Conservation (phyloP, 2,888 invertebrate species). For the Caenorhabditis plicata region DNA sequence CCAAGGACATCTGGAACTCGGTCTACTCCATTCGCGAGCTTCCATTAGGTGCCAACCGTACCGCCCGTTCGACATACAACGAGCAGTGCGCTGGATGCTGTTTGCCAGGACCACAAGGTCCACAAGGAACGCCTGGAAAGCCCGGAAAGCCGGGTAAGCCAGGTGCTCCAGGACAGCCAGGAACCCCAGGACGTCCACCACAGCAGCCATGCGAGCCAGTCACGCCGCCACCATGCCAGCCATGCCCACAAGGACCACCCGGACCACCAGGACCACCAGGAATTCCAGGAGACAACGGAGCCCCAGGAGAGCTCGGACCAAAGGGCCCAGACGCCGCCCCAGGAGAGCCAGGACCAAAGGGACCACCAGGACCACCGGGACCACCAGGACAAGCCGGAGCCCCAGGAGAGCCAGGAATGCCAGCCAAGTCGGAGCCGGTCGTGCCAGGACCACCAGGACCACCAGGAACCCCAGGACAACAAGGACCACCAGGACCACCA, state of each 20-base stretch:
- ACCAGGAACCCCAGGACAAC: slow-evolving; percentile 46
- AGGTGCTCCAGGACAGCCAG: slow-evolving; percentile 53
- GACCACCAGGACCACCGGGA: slow-evolving; percentile 51
- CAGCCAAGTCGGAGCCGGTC: slow-evolving; percentile 46
- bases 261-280: slow-evolving; percentile 55
- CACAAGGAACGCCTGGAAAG: slow-evolving; percentile 49
- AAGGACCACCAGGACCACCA: slow-evolving; percentile 51
- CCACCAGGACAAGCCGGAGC: slow-evolving; percentile 50
- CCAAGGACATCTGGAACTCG: slow-evolving; percentile 51
- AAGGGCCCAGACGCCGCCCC: slow-evolving; percentile 53
- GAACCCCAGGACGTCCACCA: slow-evolving; percentile 54
- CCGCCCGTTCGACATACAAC: slow-evolving; percentile 46
- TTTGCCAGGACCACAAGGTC: slow-evolving; percentile 54
- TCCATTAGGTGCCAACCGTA: slow-evolving; percentile 47
- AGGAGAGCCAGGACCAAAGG: slow-evolving; percentile 55
- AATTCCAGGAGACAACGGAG: slow-evolving; percentile 53
- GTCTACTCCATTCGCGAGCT: slow-evolving; percentile 51
- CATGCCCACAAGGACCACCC: slow-evolving; percentile 53
- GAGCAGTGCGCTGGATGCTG: slow-evolving; percentile 56
- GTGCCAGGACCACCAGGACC: slow-evolving; percentile 55
- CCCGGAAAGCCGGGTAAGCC: slow-evolving; percentile 56
- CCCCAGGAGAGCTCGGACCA: slow-evolving; percentile 46
- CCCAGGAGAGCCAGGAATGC: slow-evolving; percentile 48
- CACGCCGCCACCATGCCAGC: slow-evolving; percentile 55
- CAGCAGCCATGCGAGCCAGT: slow-evolving; percentile 51